Evolutionary conservation across 1,140 invertebrate genomes (phyloP).

Genomic region (Cydia amplana): DNA sequence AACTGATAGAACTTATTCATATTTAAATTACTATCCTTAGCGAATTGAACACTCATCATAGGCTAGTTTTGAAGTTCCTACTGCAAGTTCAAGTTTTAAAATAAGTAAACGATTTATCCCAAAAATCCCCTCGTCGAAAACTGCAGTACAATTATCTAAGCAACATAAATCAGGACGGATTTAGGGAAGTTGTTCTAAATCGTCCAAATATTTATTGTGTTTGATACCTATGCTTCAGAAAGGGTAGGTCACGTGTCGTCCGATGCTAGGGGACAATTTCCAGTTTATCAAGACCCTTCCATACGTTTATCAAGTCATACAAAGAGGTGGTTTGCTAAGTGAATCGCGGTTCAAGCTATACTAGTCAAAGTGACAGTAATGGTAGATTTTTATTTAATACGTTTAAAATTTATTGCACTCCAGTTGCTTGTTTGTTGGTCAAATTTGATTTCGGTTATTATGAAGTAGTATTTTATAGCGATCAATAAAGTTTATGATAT

Average conservation of each 20-base stretch:
- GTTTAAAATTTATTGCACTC: constrained; percentile 68
- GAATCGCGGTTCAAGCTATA: constrained; percentile 38
- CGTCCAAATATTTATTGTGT: constrained; percentile 70
- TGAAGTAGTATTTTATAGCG: constrained; percentile 58
- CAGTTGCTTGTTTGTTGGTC: constrained; percentile 54
- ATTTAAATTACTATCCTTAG: no score
- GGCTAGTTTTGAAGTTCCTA: no score
- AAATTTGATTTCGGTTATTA: constrained; percentile 60
- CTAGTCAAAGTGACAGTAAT: constrained; percentile 38
- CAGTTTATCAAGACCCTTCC: constrained; percentile 44
- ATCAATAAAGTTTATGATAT: constrained; percentile 59
- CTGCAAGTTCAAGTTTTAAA: not conserved
- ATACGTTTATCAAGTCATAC: constrained; percentile 3
- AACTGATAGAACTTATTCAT: no score
- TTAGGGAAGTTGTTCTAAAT: constrained; percentile 53
- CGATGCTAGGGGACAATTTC: constrained; percentile 42
- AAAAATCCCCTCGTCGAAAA: constrained; percentile 4
- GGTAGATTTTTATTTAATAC: constrained; percentile 64
- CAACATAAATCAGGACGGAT: constrained; percentile 41
- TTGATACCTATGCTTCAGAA: constrained; percentile 52
- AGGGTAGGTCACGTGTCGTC: constrained; percentile 65
- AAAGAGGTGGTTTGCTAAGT: not conserved
- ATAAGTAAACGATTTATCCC: not conserved
- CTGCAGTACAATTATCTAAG: constrained; percentile 21
- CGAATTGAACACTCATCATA: no score